phyloP scores from a whole-genome alignment of 2,113 vertebrate genomes.

The Hippocampus abdominalis region DNA sequence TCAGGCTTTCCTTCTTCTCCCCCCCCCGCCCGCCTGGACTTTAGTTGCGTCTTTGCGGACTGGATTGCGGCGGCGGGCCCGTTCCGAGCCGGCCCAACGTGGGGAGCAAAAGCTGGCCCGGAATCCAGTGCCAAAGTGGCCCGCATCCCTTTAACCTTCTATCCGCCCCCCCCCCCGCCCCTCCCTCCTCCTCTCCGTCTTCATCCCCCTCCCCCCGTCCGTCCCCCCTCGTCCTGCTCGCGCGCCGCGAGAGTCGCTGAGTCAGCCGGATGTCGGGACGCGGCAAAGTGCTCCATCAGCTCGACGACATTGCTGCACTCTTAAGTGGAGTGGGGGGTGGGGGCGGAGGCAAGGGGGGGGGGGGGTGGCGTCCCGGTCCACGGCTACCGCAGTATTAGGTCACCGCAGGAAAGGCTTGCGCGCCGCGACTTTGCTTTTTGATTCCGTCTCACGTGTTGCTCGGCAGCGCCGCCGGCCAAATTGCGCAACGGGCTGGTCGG shows the following conservation, averaged over 20 bases:
- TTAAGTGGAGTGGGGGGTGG: slow-evolving; percentile 48
- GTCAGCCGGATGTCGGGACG: slow-evolving; percentile 51
- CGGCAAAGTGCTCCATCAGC: slow-evolving; percentile 74
- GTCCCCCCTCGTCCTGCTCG: slow-evolving; percentile 1
- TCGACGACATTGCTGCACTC: slow-evolving; percentile 56
- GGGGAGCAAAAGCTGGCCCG: no score
- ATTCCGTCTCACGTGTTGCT: slow-evolving; percentile 3
- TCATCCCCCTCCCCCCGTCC: slow-evolving; percentile 1
- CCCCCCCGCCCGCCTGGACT: no score
- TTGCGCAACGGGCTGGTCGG: no score
- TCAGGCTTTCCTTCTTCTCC: not conserved
- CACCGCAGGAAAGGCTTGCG: not conserved
- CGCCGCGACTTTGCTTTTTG: slow-evolving; percentile 48
- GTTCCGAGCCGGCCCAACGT: no score
- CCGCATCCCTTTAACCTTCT: not conserved
- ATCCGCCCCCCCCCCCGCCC: not conserved
- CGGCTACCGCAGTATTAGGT: slow-evolving; percentile 24
- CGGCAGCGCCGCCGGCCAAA: no score
- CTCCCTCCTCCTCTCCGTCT: not conserved
- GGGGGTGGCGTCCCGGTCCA: slow-evolving; percentile 38
- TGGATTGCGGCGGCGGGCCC: no score
- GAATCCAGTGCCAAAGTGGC: no score
- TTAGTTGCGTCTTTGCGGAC: no score
- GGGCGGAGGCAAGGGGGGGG: slow-evolving; percentile 14
- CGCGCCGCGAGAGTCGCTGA: slow-evolving; percentile 56